These are phyloP conservation scores for Petrolisthes manimaculis DNA, from an alignment of 2,888 invertebrate species.

Conservation along the genomic window DNA sequence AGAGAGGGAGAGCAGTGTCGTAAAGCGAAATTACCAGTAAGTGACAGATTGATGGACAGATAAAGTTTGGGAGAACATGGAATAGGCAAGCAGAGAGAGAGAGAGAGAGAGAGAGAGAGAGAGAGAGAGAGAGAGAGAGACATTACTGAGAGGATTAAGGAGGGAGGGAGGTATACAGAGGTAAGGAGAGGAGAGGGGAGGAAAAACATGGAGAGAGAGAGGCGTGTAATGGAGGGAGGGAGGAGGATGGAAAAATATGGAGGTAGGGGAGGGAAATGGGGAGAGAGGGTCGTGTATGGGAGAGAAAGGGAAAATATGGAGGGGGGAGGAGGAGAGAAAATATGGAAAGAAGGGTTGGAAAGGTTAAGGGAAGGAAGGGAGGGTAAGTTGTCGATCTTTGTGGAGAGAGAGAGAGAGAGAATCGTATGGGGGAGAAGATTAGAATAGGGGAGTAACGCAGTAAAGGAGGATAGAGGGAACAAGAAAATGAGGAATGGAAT, in stretches of 20 bases:
- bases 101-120: slow-evolving; percentile 14
- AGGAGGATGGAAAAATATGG: background rate
- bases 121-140: background rate
- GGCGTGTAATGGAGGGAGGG: background rate
- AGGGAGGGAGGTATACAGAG: background rate
- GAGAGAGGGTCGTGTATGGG: background rate
- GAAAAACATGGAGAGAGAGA: background rate
- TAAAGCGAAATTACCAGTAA: too few species aligned
- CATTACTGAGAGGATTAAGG: background rate
- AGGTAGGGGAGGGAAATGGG: background rate
- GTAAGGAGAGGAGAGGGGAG: background rate
- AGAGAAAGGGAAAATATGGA: background rate
- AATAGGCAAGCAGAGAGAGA: background rate
- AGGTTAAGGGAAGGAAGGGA: background rate
- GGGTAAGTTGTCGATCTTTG: too few species aligned
- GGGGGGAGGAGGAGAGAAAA: background rate
- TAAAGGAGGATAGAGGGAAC: background rate
- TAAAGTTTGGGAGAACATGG: background rate
- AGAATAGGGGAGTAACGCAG: background rate
- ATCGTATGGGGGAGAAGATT: background rate
- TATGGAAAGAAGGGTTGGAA: background rate
- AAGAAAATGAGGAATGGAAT: background rate
- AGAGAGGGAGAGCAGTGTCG: too few species aligned
- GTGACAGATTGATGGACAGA: background rate
- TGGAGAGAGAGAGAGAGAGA: slow-evolving; percentile 21